Conservation (phyloP, 2,113 vertebrate species). For the Chionis minor region DNA sequence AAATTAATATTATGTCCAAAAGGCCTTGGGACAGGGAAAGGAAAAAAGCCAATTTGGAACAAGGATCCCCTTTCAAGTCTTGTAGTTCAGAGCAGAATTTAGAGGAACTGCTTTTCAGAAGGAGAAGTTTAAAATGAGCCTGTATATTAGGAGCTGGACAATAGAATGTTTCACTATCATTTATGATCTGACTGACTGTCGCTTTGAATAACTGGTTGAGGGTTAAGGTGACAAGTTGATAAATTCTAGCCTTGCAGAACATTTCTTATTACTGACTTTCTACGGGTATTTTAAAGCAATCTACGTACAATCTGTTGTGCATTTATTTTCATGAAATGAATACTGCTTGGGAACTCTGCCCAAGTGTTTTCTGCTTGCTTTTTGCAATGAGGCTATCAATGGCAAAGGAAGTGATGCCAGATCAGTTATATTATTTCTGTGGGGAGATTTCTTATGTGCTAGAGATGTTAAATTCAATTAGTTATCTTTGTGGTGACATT, state of each 20-base stretch:
- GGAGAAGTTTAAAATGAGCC: not conserved
- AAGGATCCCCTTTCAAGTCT: constrained; percentile 32
- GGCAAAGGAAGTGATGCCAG: not conserved
- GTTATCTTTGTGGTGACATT: not conserved
- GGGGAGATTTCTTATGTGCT: not conserved
- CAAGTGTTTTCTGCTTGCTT: not conserved
- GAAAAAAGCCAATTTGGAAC: constrained; percentile 39
- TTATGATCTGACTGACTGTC: not conserved
- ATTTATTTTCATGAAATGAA: not conserved
- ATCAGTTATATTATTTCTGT: not conserved
- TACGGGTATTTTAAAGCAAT: not conserved
- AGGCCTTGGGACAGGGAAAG: constrained; percentile 46
- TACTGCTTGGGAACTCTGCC: not conserved
- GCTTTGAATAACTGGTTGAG: not conserved
- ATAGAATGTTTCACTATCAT: not conserved
- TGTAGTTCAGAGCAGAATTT: not conserved
- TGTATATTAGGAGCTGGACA: not conserved
- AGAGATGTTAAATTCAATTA: not conserved
- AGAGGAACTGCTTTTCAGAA: constrained; percentile 3
- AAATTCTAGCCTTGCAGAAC: not conserved
- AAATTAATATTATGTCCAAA: constrained; percentile 57
- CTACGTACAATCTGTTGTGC: not conserved
- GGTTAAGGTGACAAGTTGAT: not conserved
- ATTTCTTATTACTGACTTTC: not conserved
- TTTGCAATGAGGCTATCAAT: not conserved